A percentile compares a stretch with the other conserved stretches of the same genome.
Evolutionary conservation across 2,888 invertebrate species (phyloP).

Genomic region (Eupithecia insigniata): DNA sequence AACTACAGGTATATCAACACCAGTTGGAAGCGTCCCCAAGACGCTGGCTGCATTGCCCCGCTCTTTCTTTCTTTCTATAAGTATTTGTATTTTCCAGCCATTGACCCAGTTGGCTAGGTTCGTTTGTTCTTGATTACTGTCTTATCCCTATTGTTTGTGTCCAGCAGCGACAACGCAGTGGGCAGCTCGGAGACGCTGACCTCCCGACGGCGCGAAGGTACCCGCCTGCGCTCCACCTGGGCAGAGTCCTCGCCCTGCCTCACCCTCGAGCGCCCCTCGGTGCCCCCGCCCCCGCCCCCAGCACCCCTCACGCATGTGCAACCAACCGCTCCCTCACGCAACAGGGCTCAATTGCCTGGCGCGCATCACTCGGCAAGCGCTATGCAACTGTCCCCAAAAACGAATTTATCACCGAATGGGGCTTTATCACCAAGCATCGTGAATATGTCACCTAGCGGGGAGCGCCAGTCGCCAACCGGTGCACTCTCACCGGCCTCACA

Average conservation of each 20-base stretch:
- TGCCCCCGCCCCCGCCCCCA: constrained; percentile 68
- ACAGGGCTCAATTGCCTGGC: neutral
- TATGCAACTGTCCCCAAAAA: constrained; percentile 13
- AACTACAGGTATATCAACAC: too few species aligned
- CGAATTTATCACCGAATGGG: constrained; percentile 5
- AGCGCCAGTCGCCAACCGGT: constrained; percentile 20
- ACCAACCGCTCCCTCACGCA: constrained; percentile 1
- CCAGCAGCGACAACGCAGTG: constrained; percentile 76
- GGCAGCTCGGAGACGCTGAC: constrained; percentile 68
- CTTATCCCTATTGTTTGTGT: constrained; percentile 40
- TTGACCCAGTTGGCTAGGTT: neutral
- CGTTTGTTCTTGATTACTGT: neutral
- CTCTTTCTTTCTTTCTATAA: too few species aligned
- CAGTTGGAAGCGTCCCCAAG: too few species aligned
- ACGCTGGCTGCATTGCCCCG: too few species aligned
- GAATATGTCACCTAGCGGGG: constrained; percentile 13
- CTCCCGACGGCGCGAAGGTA: constrained; percentile 59
- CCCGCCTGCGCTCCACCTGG: constrained; percentile 55
- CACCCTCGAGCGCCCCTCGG: constrained; percentile 65
- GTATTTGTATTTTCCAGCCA: too few species aligned
- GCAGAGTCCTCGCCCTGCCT: constrained; percentile 76
- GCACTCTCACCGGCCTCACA: constrained; percentile 32
- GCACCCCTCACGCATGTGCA: constrained; percentile 28
- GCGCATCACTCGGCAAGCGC: constrained; percentile 3
- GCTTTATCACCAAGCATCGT: constrained; percentile 7